Base-by-base conservation (phyloP, 2,888 invertebrate species). In the Pachydiplax longipennis region DNA sequence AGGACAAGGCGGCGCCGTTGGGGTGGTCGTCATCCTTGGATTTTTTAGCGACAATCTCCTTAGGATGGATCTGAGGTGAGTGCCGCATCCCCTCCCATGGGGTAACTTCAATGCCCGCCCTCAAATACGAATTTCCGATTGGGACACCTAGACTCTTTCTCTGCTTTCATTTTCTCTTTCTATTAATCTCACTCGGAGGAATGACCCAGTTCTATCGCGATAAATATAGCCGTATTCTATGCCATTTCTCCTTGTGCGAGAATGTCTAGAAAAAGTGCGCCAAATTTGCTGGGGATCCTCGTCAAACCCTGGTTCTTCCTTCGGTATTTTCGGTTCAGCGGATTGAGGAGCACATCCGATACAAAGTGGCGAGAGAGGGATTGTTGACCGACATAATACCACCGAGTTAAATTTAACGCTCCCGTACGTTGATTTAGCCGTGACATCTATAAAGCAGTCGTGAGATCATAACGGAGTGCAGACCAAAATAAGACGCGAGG, bases 61-160 rank as follows among this genome's bases (percentile, higher is more conserved):
- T 12, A 61, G 37, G 37, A 87, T 87, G 87, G 65, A 87, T 87
- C 61, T 37, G 37, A 87, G 87, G 87, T 87, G 87, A 87, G 87
- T 87, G 65, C n/a, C 13, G 35, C 0, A 53, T 15, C 31, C 22
- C 53, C 12, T 8, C 31, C 15, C n/a, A 53, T 31, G 22, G 35
- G 44, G n/a, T 35, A 6, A 44, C 48, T 12, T 81, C 81, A n/a
- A 82, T 6, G 8, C n/a, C n/a, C 73, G n/a, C n/a, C 8, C 25
- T n/a, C 73, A 25, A 73, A n/a, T n/a, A 73, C 73, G n/a, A 31
- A 31, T 81, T n/a, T 82, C 81, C 81, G 48, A 82, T 10, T n/a
- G 48, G 48, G 48, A 44, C 44, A 48, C 48, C 48, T 5, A n/a
- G n/a, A n/a, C n/a, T 82, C 44, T 73, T 18, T 31, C 81, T 82